Evolutionary conservation across 2,113 vertebrate species (phyloP).

Genomic region (Recurvirostra avosetta): DNA sequence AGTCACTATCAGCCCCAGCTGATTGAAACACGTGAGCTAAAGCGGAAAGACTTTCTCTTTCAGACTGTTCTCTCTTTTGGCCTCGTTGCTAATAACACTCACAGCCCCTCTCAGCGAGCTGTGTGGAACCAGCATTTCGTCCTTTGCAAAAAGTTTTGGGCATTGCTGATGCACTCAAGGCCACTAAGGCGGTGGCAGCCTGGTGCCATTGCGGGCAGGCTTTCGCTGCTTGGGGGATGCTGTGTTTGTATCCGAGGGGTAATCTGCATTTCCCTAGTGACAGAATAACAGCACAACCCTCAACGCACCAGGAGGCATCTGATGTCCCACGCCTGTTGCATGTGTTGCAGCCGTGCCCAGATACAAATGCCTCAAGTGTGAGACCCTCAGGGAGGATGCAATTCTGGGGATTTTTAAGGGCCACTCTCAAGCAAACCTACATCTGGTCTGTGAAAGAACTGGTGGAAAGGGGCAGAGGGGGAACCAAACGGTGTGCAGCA

Average conservation of each 20-base stretch:
- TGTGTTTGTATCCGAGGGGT: not conserved
- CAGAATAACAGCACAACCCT: not conserved
- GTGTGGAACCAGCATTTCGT: rapidly evolving
- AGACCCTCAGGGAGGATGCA: not conserved
- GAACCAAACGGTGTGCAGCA: not conserved
- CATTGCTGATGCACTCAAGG: not conserved
- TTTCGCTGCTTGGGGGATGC: not conserved
- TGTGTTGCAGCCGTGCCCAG: rapidly evolving
- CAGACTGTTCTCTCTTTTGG: not conserved
- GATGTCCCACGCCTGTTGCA: not conserved
- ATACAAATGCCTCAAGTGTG: not conserved
- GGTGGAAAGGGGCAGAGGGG: not conserved
- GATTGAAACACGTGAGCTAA: not conserved
- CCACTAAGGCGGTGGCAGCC: not conserved
- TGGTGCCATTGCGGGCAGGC: not conserved
- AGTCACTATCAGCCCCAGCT: not conserved
- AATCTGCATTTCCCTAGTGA: not conserved
- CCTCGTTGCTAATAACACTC: not conserved
- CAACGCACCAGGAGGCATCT: not conserved
- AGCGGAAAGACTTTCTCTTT: not conserved
- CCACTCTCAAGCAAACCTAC: not conserved
- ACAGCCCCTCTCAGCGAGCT: not conserved
- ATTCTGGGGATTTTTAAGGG: not conserved
- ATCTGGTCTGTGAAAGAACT: not conserved
- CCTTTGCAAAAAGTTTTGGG: not conserved